These are phyloP conservation scores for Parascotia fuliginaria DNA, from an alignment of 2,888 invertebrate genomes.

Conservation along the genomic window DNA sequence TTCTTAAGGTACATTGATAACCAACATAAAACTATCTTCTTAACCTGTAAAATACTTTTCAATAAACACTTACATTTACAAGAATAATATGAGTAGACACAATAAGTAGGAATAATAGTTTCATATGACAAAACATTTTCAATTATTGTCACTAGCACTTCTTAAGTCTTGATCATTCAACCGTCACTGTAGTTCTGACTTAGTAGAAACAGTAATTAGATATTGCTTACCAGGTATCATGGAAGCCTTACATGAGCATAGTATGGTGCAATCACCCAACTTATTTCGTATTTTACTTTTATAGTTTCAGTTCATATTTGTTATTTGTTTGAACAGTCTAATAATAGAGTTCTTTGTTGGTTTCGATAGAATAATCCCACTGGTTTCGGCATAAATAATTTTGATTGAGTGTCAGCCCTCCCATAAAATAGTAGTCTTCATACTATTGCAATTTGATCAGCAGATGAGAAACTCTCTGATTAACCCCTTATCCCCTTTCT, in stretches of 20 bases:
- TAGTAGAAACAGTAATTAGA: constrained; percentile 33
- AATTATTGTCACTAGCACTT: constrained; percentile 4
- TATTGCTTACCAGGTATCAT: constrained; percentile 23
- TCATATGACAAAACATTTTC: constrained; percentile 40
- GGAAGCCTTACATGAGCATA: constrained; percentile 33
- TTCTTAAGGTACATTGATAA: no score
- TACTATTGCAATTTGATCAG: no score
- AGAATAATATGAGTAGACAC: constrained; percentile 34
- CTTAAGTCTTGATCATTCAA: constrained; percentile 17
- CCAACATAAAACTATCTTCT: no score
- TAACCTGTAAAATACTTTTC: no score
- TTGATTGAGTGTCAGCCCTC: no score
- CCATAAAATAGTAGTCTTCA: no score
- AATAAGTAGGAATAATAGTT: constrained; percentile 35
- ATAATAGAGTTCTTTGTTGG: no score
- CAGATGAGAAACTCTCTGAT: no score
- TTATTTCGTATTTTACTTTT: constrained; percentile 12
- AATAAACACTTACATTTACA: constrained; percentile 43
- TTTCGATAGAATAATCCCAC: no score
- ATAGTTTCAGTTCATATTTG: neutral
- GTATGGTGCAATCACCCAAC: constrained; percentile 1
- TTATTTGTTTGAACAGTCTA: neutral
- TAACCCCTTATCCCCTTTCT: no score
- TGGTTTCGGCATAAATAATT: no score
- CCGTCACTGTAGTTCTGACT: constrained; percentile 17